phyloP scores from a whole-genome alignment of 2,888 invertebrate species.

The Thymelicus acteon region DNA sequence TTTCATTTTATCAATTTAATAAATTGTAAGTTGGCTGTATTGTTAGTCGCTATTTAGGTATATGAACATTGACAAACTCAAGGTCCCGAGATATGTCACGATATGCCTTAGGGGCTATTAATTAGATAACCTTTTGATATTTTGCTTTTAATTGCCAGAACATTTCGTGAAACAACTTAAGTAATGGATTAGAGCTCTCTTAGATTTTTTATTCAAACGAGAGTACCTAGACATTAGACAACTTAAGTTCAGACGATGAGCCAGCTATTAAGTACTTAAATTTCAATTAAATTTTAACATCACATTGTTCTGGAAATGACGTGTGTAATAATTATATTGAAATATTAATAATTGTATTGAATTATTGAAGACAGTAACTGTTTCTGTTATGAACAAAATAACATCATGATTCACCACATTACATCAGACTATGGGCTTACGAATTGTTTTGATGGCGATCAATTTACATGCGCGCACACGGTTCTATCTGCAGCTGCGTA shows the following conservation, averaged over 20 bases:
- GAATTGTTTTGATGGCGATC: constrained; percentile 62
- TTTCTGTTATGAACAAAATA: constrained; percentile 12
- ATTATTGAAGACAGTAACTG: no score
- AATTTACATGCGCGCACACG: constrained; percentile 37
- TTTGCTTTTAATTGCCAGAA: constrained; percentile 15
- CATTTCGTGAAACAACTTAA: not conserved
- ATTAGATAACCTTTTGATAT: constrained; percentile 19
- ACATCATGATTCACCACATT: constrained; percentile 61
- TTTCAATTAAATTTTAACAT: no score
- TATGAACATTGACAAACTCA: not conserved
- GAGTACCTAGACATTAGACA: no score
- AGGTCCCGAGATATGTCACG: not conserved
- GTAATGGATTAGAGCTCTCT: no score
- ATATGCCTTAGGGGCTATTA: constrained; percentile 6
- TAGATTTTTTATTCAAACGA: not conserved
- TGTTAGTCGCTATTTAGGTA: not conserved
- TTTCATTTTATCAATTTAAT: constrained; percentile 5
- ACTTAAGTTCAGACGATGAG: not conserved
- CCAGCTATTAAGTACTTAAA: not conserved
- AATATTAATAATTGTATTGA: not conserved
- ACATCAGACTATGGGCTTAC: constrained; percentile 48
- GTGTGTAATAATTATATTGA: not conserved
- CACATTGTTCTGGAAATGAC: not conserved
- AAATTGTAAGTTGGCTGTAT: not conserved
- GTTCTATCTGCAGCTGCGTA: constrained; percentile 65